Conservation (phyloP, 2,888 invertebrate genomes). For the Hirtodrosophila histrioides region DNA sequence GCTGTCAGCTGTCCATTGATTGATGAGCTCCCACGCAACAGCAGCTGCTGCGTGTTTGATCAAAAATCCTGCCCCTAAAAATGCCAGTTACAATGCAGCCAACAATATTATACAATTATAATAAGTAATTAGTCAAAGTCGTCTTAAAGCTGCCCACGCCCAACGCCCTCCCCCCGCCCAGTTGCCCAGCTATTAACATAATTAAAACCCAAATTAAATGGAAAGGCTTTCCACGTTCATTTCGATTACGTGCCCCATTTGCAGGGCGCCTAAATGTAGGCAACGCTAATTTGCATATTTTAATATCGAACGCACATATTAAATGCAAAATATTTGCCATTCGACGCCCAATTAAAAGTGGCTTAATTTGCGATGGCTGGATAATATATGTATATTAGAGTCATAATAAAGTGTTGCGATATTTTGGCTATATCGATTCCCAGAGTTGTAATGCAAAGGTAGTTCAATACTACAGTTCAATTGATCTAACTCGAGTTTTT, state of each 20-base stretch:
- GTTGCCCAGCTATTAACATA: slow-evolving; percentile 48
- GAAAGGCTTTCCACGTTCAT: slow-evolving; percentile 37
- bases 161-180: not conserved
- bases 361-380: slow-evolving; percentile 65
- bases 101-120: slow-evolving; percentile 52
- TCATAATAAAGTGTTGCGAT: slow-evolving; percentile 32
- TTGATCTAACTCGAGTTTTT: too few relatives aligned
- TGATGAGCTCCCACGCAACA: slow-evolving; percentile 28
- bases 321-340: slow-evolving; percentile 60
- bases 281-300: slow-evolving; percentile 69
- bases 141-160: slow-evolving; percentile 28
- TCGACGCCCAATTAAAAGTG: slow-evolving; percentile 61
- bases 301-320: slow-evolving; percentile 57
- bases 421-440: not conserved
- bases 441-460: not conserved
- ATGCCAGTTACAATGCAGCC: slow-evolving; percentile 31
- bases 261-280: slow-evolving; percentile 40
- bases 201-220: slow-evolving; percentile 60
- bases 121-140: slow-evolving; percentile 63
- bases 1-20: slow-evolving; percentile 39
- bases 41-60: slow-evolving; percentile 20
- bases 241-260: slow-evolving; percentile 58
- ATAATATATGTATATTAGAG: slow-evolving; percentile 41
- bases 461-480: not conserved
- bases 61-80: slow-evolving; percentile 3